Conservation (phyloP, 92 coral and sea anemone genomes). For the Phenganax subtilis region DNA sequence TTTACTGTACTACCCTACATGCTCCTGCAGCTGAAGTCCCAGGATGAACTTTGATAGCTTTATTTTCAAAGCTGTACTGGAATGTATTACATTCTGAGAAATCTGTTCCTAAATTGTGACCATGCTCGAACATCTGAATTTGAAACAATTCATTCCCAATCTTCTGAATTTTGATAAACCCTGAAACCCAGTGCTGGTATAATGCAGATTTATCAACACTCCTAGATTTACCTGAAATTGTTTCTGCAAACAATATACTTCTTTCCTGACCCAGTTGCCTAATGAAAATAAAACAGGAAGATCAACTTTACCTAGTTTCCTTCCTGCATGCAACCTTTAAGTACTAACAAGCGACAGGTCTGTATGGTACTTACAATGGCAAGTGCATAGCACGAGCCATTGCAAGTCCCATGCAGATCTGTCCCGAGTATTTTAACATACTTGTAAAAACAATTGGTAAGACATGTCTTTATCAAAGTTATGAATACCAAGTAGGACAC, state of each 20-base stretch:
- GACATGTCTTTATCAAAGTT: no score
- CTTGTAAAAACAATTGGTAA: no score
- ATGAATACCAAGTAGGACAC: no score
- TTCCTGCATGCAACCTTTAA: neutral
- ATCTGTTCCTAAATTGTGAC: slow-evolving; percentile 32
- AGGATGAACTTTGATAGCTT: no score
- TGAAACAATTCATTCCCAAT: slow-evolving; percentile 37
- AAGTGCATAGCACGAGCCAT: no score
- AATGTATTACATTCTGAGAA: slow-evolving; percentile 27
- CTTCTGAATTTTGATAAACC: slow-evolving; percentile 53
- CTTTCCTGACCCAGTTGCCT: slow-evolving; percentile 6
- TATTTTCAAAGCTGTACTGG: no score
- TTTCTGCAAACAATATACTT: slow-evolving; percentile 8
- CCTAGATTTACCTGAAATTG: slow-evolving; percentile 42
- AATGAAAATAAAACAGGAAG: neutral
- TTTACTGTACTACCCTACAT: no score
- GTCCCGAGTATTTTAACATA: no score
- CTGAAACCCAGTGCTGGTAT: slow-evolving; percentile 71
- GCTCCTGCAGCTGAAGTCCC: no score
- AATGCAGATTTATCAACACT: slow-evolving; percentile 54
- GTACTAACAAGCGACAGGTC: neutral
- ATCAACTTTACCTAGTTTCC: no score
- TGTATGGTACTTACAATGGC: neutral
- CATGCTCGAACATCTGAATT: slow-evolving; percentile 48
- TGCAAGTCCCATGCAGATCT: no score